Evolutionary conservation across 1,140 invertebrate genomes (phyloP), one percentile per base, ranked within the genome.

Genomic region (Eubasilissa regina): DNA sequence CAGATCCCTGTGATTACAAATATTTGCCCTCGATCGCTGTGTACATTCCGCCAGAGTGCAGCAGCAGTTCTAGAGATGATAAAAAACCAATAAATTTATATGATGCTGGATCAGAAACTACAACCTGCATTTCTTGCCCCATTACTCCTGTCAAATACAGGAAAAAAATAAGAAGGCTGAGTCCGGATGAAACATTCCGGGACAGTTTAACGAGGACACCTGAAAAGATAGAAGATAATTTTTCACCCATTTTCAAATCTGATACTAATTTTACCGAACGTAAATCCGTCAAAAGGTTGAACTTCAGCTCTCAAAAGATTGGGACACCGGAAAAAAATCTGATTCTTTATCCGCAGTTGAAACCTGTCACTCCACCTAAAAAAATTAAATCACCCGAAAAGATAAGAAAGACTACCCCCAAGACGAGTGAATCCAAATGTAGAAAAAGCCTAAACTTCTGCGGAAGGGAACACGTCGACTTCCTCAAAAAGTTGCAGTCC

Each of bases 391-490:
- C 70, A 11, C 68, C 76, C 11, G 80, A 81, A 53, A 72, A 75
- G 53, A 47, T 73, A 17, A 70, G 45, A 47, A 72, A 62, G 60
- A 48, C 6, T 47, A n/a, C 21, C 8, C 62, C 21, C 13, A 51
- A 58, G 21, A 13, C 58, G 13, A 53, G 74, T 8, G 56, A 12
- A 17, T 13, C 64, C 44, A 75, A 70, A 15, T 75, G 60, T 21
- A 47, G 21, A 21, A 77, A 55, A 44, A 70, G 53, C 44, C 74
- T 75, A 25, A 44, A 77, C 56, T 78, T 21, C 45, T 66, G 48
- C n/a, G 78, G 81, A 6, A 21, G 43, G n/a, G 62, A 89, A 78
- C 87, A 87, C 80, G 82, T 88, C 82, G 88, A 89, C 82, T 87
- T 89, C 53, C 85, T 89, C 17, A 85, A 85, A 80, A 84, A 86